phyloP scores from a whole-genome alignment of 2,113 vertebrate species.

The Syngnathoides biaculeatus region DNA sequence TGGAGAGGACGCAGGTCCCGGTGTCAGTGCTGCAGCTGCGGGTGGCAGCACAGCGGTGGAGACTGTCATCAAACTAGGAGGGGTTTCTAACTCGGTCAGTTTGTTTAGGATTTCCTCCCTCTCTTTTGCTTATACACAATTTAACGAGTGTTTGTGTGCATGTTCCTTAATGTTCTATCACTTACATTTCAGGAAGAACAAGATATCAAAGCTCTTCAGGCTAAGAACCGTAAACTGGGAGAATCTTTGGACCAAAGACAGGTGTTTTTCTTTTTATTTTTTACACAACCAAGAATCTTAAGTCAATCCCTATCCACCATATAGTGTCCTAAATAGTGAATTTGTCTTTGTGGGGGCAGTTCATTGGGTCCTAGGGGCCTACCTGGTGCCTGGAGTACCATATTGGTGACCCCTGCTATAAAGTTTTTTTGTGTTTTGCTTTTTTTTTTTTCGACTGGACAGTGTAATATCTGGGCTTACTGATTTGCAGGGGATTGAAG shows the following conservation, averaged over 20 bases:
- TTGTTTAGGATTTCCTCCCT: not conserved
- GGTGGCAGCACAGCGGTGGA: constrained; percentile 87
- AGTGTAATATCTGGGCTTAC: not conserved
- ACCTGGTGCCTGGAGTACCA: too few species aligned
- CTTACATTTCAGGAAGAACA: constrained; percentile 83
- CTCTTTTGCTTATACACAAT: too few species aligned
- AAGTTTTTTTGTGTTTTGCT: too few species aligned
- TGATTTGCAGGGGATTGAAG: constrained; percentile 84
- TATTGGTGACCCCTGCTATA: too few species aligned
- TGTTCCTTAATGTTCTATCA: not conserved
- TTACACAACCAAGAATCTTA: not conserved
- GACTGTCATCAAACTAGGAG: constrained; percentile 92
- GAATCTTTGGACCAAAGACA: constrained; percentile 90
- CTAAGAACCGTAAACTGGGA: constrained; percentile 91
- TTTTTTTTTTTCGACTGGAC: not conserved
- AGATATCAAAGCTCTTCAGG: constrained; percentile 90
- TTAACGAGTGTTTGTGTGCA: not conserved
- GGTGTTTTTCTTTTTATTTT: constrained; percentile 37
- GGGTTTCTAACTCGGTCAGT: constrained; percentile 87
- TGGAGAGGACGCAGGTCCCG: constrained; percentile 68
- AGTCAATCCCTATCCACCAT: not conserved
- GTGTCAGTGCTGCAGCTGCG: constrained; percentile 72
- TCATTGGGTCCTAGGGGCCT: too few species aligned
- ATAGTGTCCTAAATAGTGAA: not conserved
- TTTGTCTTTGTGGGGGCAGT: not conserved